Evolutionary conservation across 1,140 invertebrate species (phyloP).

Genomic region (Anastatus disparis): DNA sequence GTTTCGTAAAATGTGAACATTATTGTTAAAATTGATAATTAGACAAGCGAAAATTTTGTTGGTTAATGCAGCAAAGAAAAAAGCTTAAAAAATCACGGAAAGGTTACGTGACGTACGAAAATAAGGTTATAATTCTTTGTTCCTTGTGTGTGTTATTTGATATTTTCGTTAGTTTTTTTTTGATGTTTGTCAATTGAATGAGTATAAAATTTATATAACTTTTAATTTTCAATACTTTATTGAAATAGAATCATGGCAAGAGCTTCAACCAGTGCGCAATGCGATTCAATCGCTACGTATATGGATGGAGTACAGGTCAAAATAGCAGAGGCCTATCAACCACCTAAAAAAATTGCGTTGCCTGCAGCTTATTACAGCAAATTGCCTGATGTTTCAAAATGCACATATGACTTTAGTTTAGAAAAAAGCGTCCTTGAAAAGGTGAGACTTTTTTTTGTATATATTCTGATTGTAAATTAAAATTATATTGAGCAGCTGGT

Average conservation of each 20-base stretch:
- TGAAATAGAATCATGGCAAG: constrained; percentile 53
- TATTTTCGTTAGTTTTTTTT: no score
- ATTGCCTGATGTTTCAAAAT: constrained; percentile 66
- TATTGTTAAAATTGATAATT: neutral
- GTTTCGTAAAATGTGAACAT: neutral
- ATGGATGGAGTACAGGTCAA: constrained; percentile 88
- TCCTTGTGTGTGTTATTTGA: no score
- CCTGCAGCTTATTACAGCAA: constrained; percentile 75
- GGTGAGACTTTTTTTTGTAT: constrained; percentile 45
- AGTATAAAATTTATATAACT: no score
- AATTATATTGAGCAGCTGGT: no score
- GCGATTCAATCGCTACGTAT: constrained; percentile 67
- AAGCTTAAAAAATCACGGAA: neutral
- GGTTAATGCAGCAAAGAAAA: neutral
- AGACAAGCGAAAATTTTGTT: neutral
- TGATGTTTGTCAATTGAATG: no score
- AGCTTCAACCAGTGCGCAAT: constrained; percentile 49
- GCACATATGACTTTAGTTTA: constrained; percentile 77
- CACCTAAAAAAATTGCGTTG: constrained; percentile 77
- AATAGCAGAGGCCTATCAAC: constrained; percentile 86
- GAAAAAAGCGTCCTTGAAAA: constrained; percentile 77
- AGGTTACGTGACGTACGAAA: constrained; percentile 11
- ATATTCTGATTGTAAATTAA: no score
- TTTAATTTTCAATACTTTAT: no score
- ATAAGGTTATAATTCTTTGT: no score